These are phyloP conservation scores for Rapana venosa DNA, from an alignment of 2,888 invertebrate genomes.

Conservation along the genomic window DNA sequence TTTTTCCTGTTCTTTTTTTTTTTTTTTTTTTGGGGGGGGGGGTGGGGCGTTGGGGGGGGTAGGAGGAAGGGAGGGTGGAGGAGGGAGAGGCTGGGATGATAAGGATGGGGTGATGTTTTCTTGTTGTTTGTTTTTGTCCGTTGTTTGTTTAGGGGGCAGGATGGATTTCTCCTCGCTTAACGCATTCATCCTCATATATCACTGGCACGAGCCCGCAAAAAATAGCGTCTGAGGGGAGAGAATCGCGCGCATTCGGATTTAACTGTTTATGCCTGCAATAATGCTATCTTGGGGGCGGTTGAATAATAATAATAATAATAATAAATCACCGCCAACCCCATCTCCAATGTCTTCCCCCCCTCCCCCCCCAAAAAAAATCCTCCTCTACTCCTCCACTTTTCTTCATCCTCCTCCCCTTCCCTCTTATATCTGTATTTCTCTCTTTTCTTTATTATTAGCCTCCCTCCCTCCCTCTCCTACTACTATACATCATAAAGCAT, in stretches of 20 bases:
- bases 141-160: too few species aligned
- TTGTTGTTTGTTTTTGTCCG: too few species aligned
- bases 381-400: not conserved
- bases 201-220: not conserved
- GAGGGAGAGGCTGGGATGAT: too few species aligned
- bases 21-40: too few species aligned
- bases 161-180: too few species aligned
- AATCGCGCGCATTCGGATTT: not conserved
- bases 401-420: not conserved
- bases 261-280: not conserved
- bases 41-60: too few species aligned
- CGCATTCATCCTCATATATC: too few species aligned
- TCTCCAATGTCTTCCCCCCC: not conserved
- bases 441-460: not conserved
- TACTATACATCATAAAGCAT: too few species aligned
- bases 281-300: not conserved
- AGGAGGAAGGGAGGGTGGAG: too few species aligned
- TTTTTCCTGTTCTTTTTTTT: too few species aligned
- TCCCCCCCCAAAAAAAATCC: not conserved
- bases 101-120: too few species aligned
- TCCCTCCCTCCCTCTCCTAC: not conserved
- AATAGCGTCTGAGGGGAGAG: not conserved
- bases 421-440: not conserved
- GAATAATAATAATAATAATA: too few species aligned
- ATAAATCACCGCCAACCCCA: not conserved